A percentile compares a stretch with the other conserved stretches of the same genome.
These are phyloP conservation scores for Pantherophis alleghaniensis DNA, from an alignment of 2,797 vertebrate species.

Conservation along the genomic window DNA sequence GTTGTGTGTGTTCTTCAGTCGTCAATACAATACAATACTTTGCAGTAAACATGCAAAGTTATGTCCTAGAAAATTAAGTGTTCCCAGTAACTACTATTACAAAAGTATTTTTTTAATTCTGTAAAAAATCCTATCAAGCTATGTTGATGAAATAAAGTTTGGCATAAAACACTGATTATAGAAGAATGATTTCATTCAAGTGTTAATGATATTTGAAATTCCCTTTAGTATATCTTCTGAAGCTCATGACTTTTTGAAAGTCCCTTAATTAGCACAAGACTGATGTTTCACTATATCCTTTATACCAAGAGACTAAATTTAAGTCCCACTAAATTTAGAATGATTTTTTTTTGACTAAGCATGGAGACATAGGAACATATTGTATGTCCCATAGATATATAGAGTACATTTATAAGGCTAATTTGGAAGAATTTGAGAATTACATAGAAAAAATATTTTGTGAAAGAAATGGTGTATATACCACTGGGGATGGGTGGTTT, in stretches of 20 bases:
- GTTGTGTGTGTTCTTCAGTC: not conserved
- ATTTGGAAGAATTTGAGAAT: not conserved
- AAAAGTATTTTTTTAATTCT: not conserved
- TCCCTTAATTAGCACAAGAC: not conserved
- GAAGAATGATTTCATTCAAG: constrained; percentile 21
- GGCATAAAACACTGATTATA: constrained; percentile 12
- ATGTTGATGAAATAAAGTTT: constrained; percentile 15
- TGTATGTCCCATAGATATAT: not conserved
- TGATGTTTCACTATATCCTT: not conserved
- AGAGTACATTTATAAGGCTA: not conserved
- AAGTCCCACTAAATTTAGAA: not conserved
- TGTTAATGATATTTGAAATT: not conserved
- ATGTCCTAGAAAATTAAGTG: not conserved
- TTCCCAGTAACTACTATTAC: not conserved
- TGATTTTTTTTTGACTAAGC: not conserved
- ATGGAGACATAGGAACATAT: not conserved
- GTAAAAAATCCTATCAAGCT: constrained; percentile 27
- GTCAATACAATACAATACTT: no score
- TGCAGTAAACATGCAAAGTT: not conserved
- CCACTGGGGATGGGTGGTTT: not conserved
- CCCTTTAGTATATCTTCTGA: not conserved
- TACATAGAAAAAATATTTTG: not conserved
- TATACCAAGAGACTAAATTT: not conserved
- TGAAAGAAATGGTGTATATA: not conserved
- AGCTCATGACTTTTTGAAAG: not conserved